Conservation (phyloP, 2,888 invertebrate genomes). For the Hypolimnas misippus region DNA sequence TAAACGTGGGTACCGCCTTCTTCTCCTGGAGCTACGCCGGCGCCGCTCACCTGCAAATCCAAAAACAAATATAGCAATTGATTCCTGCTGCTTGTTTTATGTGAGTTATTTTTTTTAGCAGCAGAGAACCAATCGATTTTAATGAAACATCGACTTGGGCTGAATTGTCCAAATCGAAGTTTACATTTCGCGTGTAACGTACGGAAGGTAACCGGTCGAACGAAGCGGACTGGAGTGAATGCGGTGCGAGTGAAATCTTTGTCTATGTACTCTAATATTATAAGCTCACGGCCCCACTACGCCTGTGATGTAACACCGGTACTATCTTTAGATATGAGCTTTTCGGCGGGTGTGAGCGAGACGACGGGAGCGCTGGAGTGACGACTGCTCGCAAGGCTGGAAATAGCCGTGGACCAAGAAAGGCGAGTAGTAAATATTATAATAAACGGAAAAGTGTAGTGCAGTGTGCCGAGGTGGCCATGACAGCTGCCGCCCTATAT, state of each 20-base stretch:
- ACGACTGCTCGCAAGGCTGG: conserved; percentile 72
- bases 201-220: conserved; percentile 70
- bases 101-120: conserved; percentile 12
- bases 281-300: conserved; percentile 79
- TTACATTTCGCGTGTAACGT: conserved; percentile 59
- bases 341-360: conserved; percentile 62
- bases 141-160: conserved; percentile 25
- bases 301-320: conserved; percentile 78
- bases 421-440: conserved; percentile 84
- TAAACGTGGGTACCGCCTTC: conserved; percentile 85
- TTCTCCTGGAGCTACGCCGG: conserved; percentile 55
- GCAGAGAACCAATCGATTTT: conserved; percentile 29
- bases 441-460: conserved; percentile 82
- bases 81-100: conserved; percentile 18
- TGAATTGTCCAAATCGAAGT: conserved; percentile 45
- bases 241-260: conserved; percentile 79
- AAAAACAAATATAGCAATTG: conserved; percentile 19
- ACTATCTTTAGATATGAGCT: conserved; percentile 75
- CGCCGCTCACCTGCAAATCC: conserved; percentile 68
- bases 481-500: conserved; percentile 62
- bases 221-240: conserved; percentile 73
- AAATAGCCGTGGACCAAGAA: conserved; percentile 86
- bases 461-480: conserved; percentile 82
- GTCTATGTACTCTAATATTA: conserved; percentile 83
- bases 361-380: conserved; percentile 67